These are phyloP conservation scores for Caenorhabditis sinica DNA, from an alignment of 2,888 invertebrate genomes.

Conservation along the genomic window DNA sequence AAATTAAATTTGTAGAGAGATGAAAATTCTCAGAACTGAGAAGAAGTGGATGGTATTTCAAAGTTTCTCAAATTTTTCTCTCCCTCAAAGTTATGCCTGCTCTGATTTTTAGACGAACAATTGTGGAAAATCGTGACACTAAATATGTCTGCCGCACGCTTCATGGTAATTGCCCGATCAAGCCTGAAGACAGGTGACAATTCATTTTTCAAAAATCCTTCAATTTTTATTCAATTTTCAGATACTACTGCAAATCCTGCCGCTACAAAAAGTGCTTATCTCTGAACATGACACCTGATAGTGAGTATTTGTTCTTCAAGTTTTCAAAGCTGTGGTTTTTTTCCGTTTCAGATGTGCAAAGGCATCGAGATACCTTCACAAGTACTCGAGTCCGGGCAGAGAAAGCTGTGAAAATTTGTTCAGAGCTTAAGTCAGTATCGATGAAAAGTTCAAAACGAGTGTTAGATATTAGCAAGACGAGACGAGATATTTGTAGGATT, in stretches of 20 bases:
- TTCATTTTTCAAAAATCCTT: too few relatives aligned
- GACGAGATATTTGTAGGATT: conserved; percentile 10
- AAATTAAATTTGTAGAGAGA: too few relatives aligned
- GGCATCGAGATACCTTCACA: conserved; percentile 47
- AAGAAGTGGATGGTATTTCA: too few relatives aligned
- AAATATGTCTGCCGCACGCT: conserved; percentile 60
- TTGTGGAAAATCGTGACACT: conserved; percentile 42
- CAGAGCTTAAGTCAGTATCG: neutral
- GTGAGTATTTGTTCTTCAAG: conserved; percentile 23
- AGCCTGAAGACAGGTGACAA: conserved; percentile 34
- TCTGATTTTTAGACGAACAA: conserved; percentile 61
- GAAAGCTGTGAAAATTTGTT: neutral
- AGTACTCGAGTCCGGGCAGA: neutral
- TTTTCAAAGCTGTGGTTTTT: neutral
- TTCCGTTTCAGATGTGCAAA: conserved; percentile 58
- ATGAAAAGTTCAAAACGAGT: conserved; percentile 5
- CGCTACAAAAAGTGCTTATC: conserved; percentile 65
- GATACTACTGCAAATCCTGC: conserved; percentile 64
- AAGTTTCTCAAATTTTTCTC: too few relatives aligned
- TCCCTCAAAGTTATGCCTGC: too few relatives aligned
- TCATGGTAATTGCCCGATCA: conserved; percentile 40
- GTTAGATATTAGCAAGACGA: conserved; percentile 26
- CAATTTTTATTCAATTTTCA: neutral
- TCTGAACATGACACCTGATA: conserved; percentile 67
- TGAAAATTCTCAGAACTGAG: too few relatives aligned